Conservation (phyloP, 2,888 invertebrate genomes). For the Hofmannophila pseudospretella region DNA sequence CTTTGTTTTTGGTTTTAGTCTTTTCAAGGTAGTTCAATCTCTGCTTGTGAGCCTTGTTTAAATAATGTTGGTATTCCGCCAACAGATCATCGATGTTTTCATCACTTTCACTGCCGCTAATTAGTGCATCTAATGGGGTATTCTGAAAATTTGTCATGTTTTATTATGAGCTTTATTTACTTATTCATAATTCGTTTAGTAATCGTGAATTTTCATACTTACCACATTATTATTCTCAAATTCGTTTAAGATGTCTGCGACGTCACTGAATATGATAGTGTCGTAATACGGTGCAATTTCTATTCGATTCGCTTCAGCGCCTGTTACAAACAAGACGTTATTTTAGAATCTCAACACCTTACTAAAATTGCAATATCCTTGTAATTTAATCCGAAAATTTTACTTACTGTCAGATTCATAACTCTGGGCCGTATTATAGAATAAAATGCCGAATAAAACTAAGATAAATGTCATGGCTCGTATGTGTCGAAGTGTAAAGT, state of each 20-base stretch:
- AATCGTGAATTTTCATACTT: conserved; percentile 31
- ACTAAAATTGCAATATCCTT: no score
- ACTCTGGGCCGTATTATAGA: conserved; percentile 29
- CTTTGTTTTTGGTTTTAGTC: conserved; percentile 56
- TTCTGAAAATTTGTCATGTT: conserved; percentile 35
- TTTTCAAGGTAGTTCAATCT: conserved; percentile 47
- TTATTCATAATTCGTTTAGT: no score
- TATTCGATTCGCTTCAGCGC: conserved; percentile 44
- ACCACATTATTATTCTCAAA: conserved; percentile 52
- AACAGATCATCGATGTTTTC: conserved; percentile 59
- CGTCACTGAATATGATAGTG: conserved; percentile 59
- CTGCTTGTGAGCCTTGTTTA: conserved; percentile 63
- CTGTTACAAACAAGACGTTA: conserved; percentile 21
- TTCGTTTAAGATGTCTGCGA: conserved; percentile 61
- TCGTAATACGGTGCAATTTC: conserved; percentile 56
- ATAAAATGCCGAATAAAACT: conserved; percentile 22
- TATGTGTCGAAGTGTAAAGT: conserved; percentile 15
- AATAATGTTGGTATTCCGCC: conserved; percentile 58
- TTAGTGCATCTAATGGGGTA: conserved; percentile 34
- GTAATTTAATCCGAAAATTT: no score
- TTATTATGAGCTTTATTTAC: no score
- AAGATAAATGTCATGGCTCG: conserved; percentile 27
- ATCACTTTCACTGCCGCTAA: conserved; percentile 53
- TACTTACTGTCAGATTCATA: conserved; percentile 51
- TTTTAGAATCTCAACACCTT: no score